phyloP scores from a whole-genome alignment of 2,113 vertebrate species.

The Tautogolabrus adspersus region DNA sequence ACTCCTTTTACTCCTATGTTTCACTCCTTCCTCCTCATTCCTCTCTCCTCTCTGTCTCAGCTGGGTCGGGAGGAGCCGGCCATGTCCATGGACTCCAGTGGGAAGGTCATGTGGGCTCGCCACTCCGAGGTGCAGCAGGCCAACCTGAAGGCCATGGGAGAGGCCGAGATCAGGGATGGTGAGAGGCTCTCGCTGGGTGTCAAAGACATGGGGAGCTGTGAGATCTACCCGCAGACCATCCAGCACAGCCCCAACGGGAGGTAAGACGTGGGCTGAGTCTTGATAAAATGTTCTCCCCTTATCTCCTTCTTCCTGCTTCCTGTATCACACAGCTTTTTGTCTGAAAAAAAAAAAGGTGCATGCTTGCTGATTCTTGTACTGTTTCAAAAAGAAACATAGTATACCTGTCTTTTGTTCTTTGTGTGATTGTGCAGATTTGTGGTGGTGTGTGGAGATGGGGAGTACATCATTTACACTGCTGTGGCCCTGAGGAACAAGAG shows the following conservation, averaged over 20 bases:
- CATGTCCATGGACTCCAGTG: conserved; percentile 99
- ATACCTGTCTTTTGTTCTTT: background rate
- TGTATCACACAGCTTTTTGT: no score
- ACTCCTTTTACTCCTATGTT: background rate
- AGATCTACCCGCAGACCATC: conserved; percentile 99
- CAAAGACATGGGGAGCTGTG: conserved; percentile 99
- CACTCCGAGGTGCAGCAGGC: conserved; percentile 98
- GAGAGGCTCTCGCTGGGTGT: conserved; percentile 95
- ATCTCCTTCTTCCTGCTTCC: no score
- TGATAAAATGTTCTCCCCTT: background rate
- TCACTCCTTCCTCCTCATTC: background rate
- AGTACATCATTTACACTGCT: conserved; percentile 99
- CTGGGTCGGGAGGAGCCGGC: conserved; percentile 98
- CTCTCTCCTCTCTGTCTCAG: conserved; percentile 80
- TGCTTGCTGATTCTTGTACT: background rate
- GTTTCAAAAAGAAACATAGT: no score
- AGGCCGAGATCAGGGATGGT: conserved; percentile 97
- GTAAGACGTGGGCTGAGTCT: conserved; percentile 72
- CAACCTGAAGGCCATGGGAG: conserved; percentile 98
- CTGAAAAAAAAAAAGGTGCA: no score
- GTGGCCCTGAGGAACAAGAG: conserved; percentile 99
- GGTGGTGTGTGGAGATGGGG: conserved; percentile 98
- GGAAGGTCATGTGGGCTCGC: conserved; percentile 99
- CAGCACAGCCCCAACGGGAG: conserved; percentile 98
- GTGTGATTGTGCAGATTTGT: conserved; percentile 88